Evolutionary conservation across 2,797 vertebrate genomes (phyloP), one percentile per base, ranked within the genome.

Genomic region (Anomalospiza imberbis): DNA sequence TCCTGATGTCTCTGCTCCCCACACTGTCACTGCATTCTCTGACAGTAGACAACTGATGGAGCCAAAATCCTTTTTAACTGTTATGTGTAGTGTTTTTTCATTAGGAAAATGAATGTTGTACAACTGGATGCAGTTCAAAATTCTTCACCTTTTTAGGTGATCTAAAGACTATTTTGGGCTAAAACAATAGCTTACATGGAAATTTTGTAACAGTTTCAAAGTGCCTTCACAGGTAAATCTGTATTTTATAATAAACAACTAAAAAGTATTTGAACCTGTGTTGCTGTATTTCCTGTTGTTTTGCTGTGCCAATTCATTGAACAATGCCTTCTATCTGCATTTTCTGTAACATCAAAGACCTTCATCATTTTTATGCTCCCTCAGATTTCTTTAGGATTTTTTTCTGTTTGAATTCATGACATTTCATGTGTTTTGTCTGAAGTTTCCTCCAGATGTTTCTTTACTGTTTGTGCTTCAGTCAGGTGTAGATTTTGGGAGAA

Each of bases 211-310:
- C 6, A 11, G 83, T 95, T 96, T 91, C 61, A 42, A 93, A 94
- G 82, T 93, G 89, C 94, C 91, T 96, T 95, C 57, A 22, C 1
- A 1, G 96, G 80, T 89, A 94, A 94, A 85, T 87, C 85, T 40
- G 25, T 88, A 54, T 93, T 84, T 95, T 96, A 19, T 93, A 92
- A 97, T 95, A 95, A 96, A 96, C 32, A 81, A 44, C 62, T 92
- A 4, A 75, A 83, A 94, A 55, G 6, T 74, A 32, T 85, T 91
- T 67, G 85, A 53, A 54, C 57, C 44, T 26, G 29, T 50, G 62
- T 58, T 85, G 47, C 47, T 70, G 17, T 58, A 13, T 78, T 67
- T 83, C 36, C 44, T 48, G 13, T 58, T 65, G 28, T 40, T 48
- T 81, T 75, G 34, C 67, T 85, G 13, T 83, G 32, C 61, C 70